Evolutionary conservation across 2,888 invertebrate species (phyloP), one percentile per base, ranked within the genome.

Genomic region (Epirrita christyi): DNA sequence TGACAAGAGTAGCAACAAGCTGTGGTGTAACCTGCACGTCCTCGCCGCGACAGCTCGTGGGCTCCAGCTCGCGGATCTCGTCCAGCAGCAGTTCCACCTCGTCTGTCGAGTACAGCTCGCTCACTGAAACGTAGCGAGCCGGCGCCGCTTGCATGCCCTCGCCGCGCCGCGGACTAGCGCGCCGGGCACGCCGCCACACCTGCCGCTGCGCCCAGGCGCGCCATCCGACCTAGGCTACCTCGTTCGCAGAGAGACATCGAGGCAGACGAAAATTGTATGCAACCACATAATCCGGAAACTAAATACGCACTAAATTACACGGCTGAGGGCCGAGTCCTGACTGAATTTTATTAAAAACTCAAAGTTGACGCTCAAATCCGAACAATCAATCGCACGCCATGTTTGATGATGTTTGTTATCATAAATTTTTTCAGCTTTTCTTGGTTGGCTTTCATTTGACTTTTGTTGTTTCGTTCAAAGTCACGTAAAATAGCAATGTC

Each of bases 31-130:
- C 86, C 86, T 90, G 89, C 80, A 88, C 83, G 80, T 92, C 91
- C 67, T 92, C 92, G 72, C 88, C 90, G 78, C 88, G 89, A 71
- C 90, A 90, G 83, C 89, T 88, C 66, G 88, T 88, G 63, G 91
- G 92, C 87, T 92, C 92, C 87, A 92, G 88, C 79, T 91, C 92
- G 67, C 92, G 80, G 65, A 92, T 92, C 81, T 92, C 92, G 81
- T 92, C 92, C 78, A 92, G 78, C 77, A 92, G 76, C 83, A 92
- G 89, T 88, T 92, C 92, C 90, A 92, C 92, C 76, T 92, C 92
- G 92, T 92, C 92, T 59, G 91, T 86, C 71, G 90, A 86, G 77
- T 92, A 92, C 81, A 92, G 84, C 85, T 92, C 92, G 83, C 91
- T 90, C 83, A 92, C 91, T 70, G 92, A 92, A 83, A 88, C 88